Conservation (phyloP, 2,888 invertebrate genomes). For the Zootermopsis nevadensis region DNA sequence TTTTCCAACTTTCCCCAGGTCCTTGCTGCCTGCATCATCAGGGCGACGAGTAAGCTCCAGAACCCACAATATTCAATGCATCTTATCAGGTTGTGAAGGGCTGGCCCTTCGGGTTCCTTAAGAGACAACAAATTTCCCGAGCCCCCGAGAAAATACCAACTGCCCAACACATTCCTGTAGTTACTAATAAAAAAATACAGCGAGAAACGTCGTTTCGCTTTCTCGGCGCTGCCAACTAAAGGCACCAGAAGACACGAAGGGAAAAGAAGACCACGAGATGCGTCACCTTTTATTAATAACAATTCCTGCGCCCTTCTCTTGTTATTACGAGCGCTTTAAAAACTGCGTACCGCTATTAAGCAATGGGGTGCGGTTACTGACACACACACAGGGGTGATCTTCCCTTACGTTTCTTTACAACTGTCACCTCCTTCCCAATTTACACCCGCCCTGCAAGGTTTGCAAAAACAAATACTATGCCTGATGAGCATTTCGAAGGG, state of each 20-base stretch:
- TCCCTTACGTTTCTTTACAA: conserved; percentile 25
- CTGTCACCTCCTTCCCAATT: conserved; percentile 34
- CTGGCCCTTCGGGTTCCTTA: too few species aligned
- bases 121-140: too few species aligned
- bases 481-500: conserved; percentile 24
- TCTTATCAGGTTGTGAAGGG: too few species aligned
- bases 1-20: too few species aligned
- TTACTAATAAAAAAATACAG: too few species aligned
- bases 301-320: background rate
- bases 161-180: too few species aligned
- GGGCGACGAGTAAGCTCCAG: too few species aligned
- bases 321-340: background rate
- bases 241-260: background rate
- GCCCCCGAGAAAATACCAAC: too few species aligned
- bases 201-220: too few species aligned
- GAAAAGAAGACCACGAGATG: background rate
- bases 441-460: conserved; percentile 27
- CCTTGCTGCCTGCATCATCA: too few species aligned
- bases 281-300: background rate
- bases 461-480: conserved; percentile 46
- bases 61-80: too few species aligned
- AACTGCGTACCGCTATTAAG: background rate
- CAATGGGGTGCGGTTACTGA: conserved; percentile 26
- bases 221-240: background rate
- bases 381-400: background rate